Conservation (phyloP, 2,797 vertebrate genomes). For the Nasua narica region DNA sequence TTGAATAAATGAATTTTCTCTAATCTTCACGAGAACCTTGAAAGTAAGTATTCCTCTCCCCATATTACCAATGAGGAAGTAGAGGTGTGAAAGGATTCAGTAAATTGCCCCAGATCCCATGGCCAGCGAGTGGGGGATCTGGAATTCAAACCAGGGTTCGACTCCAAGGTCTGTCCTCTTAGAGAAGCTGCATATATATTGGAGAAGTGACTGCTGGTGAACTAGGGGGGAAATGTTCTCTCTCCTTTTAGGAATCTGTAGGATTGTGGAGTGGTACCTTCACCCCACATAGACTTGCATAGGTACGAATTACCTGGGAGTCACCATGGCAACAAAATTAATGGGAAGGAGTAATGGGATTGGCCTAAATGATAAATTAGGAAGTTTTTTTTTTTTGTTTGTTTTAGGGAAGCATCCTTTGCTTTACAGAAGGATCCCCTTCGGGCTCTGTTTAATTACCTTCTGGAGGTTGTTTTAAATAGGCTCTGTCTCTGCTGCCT, state of each 20-base stretch:
- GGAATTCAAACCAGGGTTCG: neutral
- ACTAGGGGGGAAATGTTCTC: neutral
- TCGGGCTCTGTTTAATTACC: constrained; percentile 75
- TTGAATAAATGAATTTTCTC: neutral
- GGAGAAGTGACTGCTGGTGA: neutral
- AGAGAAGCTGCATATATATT: neutral
- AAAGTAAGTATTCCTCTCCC: neutral
- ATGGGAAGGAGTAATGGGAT: constrained; percentile 45
- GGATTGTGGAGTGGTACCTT: neutral
- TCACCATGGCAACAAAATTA: constrained; percentile 64
- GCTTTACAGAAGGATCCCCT: constrained; percentile 72
- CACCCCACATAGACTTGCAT: neutral
- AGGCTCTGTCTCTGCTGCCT: constrained; percentile 70
- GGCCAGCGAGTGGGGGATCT: neutral
- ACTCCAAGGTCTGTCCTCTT: neutral
- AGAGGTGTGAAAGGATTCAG: neutral
- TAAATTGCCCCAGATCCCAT: neutral
- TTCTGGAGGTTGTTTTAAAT: constrained; percentile 76
- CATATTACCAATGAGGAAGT: neutral
- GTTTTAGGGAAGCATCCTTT: constrained; percentile 63
- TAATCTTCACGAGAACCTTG: neutral
- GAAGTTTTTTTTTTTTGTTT: constrained; percentile 55
- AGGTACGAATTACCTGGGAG: constrained; percentile 54
- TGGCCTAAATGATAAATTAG: constrained; percentile 66
- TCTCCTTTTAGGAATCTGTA: neutral